Evolutionary conservation across 2,113 vertebrate species (phyloP).

Genomic region (Crotophaga sulcirostris): DNA sequence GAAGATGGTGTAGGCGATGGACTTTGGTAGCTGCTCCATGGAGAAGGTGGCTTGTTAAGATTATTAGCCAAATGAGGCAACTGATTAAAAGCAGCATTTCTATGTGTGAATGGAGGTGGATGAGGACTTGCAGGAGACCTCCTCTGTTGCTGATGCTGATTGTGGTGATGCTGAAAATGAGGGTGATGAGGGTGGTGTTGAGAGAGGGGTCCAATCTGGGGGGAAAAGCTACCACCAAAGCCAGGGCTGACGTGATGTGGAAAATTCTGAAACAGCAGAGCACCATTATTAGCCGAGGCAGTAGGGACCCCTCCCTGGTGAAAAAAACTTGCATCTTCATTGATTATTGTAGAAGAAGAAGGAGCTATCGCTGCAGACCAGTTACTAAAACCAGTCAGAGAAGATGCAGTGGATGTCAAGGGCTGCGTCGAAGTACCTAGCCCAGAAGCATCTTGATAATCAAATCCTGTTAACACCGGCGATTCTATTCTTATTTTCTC

Average conservation of each 20-base stretch:
- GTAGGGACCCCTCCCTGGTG: conserved; percentile 88
- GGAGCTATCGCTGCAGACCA: conserved; percentile 96
- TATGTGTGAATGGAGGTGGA: conserved; percentile 92
- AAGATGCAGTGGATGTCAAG: conserved; percentile 90
- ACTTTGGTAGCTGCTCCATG: conserved; percentile 98
- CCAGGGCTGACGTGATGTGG: conserved; percentile 94
- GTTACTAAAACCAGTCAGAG: conserved; percentile 95
- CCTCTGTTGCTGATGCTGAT: conserved; percentile 97
- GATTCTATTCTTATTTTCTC: conserved; percentile 95
- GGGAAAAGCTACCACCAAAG: conserved; percentile 96
- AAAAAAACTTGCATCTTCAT: conserved; percentile 97
- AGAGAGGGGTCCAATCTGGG: conserved; percentile 94
- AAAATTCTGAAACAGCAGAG: conserved; percentile 98
- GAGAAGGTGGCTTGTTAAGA: conserved; percentile 94
- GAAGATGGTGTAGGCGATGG: conserved; percentile 94
- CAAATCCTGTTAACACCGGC: conserved; percentile 92
- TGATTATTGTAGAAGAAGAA: conserved; percentile 92
- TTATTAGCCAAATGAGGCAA: conserved; percentile 93
- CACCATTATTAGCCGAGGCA: conserved; percentile 91
- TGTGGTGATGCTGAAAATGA: conserved; percentile 95
- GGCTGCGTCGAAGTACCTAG: conserved; percentile 91
- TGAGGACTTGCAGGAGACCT: conserved; percentile 93
- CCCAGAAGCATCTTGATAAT: conserved; percentile 93
- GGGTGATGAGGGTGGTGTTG: conserved; percentile 96
- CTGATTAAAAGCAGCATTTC: conserved; percentile 95